A percentile compares a stretch with the other conserved stretches of the same genome.
Conservation (phyloP, 2,113 vertebrate species). For the Condylura cristata region DNA sequence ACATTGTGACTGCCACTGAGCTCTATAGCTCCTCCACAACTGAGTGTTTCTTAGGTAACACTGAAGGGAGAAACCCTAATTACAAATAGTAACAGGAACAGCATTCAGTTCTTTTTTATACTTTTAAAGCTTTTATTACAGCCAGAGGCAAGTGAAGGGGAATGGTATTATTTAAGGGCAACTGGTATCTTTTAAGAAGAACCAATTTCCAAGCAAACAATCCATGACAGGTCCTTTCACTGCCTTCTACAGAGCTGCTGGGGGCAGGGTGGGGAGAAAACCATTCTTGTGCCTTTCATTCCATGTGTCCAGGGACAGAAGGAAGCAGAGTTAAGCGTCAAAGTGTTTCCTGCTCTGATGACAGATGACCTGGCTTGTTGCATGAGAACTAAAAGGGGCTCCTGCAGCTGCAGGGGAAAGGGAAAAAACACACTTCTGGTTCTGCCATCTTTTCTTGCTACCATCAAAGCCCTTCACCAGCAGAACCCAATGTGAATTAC, state of each 20-base stretch:
- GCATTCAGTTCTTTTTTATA: background rate
- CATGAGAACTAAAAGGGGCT: background rate
- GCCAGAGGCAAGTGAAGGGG: background rate
- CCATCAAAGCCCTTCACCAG: background rate
- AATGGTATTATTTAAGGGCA: too few relatives aligned
- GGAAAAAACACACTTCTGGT: background rate
- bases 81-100: background rate
- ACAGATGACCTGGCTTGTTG: background rate
- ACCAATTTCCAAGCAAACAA: conserved; percentile 17
- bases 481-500: background rate
- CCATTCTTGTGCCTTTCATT: background rate
- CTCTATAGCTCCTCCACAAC: background rate
- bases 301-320: background rate
- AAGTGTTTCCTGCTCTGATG: background rate
- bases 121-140: background rate
- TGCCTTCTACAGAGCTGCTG: background rate
- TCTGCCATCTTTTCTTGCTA: background rate
- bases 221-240: background rate
- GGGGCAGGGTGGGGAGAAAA: background rate
- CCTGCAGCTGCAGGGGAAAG: background rate
- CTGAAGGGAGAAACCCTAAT: background rate
- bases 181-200: background rate
- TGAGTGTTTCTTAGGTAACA: background rate
- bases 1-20: background rate
- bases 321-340: conserved; percentile 15